Base-by-base conservation (phyloP, 2,888 invertebrate species). In the Himalopsyche japonica region DNA sequence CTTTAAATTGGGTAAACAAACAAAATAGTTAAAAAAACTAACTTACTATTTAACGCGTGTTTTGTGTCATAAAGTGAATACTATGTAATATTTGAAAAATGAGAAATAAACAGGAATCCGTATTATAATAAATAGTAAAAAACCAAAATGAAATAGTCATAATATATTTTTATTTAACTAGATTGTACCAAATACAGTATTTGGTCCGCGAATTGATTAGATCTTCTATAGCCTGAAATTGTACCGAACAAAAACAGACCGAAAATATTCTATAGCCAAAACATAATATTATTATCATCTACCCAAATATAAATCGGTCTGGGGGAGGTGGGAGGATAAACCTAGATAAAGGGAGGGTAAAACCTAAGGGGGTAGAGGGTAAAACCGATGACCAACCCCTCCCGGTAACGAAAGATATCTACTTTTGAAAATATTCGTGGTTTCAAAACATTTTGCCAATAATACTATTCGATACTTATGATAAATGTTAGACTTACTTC, bases 381-480 rank as follows among this genome's bases (percentile, higher is more conserved):
- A 79, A 76, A 82, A 82, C 79, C 84, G 84, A 85, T 85, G 85
- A 85, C 82, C 84, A 83, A 57, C 85, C 85, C 83, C 82, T 79
- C 70, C 80, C 49, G 57, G 57, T 57, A 57, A 57, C 57, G 78
- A 18, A 76, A 81, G n/a, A 81, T 70, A 81, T 70, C 47, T 70
- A 70, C 37, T 32, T 76, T 76, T 76, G 76, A 76, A 76, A 76
- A 32, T 8, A 27, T 64, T 57, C 47, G 70, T 77, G 85, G 77
- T 83, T 80, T 79, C 78, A 24, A 82, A 82, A 85, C 82, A 82
- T 83, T 64, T 81, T 64, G 20, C 4, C 24, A 76, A 76, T 76
- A 10, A 76, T 76, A 76, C 18, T 76, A 32, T 70, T 27, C 8
- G 24, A 15, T n/a, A n/a, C n/a, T n/a, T n/a, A n/a, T n/a, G n/a